phyloP scores from a whole-genome alignment of 23 tunicate genomes.

The Oikopleura vanhoeffeni region DNA sequence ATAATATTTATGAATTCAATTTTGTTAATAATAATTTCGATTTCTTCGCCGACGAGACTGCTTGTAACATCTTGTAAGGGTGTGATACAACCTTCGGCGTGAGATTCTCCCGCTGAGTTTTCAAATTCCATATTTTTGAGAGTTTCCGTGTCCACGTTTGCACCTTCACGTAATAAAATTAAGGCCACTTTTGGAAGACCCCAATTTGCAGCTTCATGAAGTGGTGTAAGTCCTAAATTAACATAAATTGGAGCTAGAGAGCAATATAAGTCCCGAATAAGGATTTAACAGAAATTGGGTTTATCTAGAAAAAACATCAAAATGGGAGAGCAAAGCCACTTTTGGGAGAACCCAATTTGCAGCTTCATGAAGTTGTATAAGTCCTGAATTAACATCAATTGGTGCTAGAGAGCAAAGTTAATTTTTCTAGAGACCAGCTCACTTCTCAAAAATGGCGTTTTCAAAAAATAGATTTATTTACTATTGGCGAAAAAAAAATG shows the following conservation, averaged over 20 bases:
- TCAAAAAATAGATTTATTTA: too few relatives aligned
- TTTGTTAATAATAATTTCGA: not conserved
- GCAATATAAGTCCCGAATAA: too few relatives aligned
- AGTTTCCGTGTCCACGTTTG: not conserved
- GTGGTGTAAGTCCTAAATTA: conserved; percentile 10
- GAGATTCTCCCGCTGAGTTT: not conserved
- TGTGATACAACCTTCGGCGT: not conserved
- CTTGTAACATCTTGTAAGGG: not conserved
- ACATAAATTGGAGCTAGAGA: too few relatives aligned
- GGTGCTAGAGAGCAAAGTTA: too few relatives aligned
- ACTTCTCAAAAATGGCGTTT: too few relatives aligned
- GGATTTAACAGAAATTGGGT: too few relatives aligned
- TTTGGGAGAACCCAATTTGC: conserved; percentile 12
- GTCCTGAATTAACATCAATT: too few relatives aligned
- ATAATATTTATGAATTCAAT: not conserved
- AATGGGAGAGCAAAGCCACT: too few relatives aligned
- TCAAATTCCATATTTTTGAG: conserved; percentile 5
- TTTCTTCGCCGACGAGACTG: not conserved
- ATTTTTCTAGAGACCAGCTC: too few relatives aligned
- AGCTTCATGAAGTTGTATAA: not conserved
- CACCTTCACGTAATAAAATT: not conserved
- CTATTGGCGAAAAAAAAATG: too few relatives aligned
- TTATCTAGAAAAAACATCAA: too few relatives aligned
- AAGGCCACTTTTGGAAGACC: conserved; percentile 4
- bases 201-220: conserved; percentile 13